Evolutionary conservation across 2,113 vertebrate species (phyloP), one percentile per base, ranked within the genome.

Genomic region (Cavia aperea): DNA sequence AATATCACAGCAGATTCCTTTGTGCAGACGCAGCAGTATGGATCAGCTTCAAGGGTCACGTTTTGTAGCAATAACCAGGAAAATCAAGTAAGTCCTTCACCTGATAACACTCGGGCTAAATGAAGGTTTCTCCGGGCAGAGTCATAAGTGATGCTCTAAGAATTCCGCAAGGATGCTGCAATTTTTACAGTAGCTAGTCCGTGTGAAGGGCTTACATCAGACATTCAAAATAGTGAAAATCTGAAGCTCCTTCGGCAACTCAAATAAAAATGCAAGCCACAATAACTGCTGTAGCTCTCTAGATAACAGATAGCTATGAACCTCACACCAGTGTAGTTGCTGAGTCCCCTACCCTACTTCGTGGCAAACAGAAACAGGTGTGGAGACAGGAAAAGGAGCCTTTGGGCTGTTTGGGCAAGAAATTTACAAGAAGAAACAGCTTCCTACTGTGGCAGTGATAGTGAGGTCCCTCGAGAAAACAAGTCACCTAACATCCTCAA

Each of bases 1-100:
- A 77, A 43, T 81, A 54, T 77, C 39, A 83, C 90, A 93, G 39
- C 29, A 94, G 51, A 19, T 13, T 85, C 54, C 31, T 93, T 87
- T 81, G 43, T 91, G 86, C 77, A 81, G 18, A 46, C 58, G 78
- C 36, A 72, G 81, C 49, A 87, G 2, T 70, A 46, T 81, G 72
- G 13, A 81, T 84, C 62, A 70, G 49, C 33, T 82, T 86, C 77
- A 84, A 46, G 86, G 62, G n/a, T 46, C 65, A 81, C 58, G 18
- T 58, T 92, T 72, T 72, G n/a, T 29, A 49, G 60, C 82, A 92
- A 31, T 81, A 91, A 86, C 62, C 51, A 36, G 33, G 82, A 90
- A 88, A 78, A 36, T 43, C 78, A 62, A 81, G 31, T 13, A 62
- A 82, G 11, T 78, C 49, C 92, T 56, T 78, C 9, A 36, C 39